Evolutionary conservation across 1,140 invertebrate genomes (phyloP).

Genomic region (Papilio aristodemus): DNA sequence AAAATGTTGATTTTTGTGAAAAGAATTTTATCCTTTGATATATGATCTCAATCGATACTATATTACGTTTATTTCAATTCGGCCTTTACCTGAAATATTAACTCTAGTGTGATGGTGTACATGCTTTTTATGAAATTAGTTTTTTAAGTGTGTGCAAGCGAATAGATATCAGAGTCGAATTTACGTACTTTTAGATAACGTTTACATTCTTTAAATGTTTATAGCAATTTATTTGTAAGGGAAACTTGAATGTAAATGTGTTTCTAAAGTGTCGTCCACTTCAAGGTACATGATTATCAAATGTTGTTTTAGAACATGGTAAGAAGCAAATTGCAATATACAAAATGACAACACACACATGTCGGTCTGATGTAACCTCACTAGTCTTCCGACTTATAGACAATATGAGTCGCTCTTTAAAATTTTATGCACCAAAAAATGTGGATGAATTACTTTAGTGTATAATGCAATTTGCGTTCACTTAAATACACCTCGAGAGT

Average conservation of each 20-base stretch:
- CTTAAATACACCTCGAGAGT: constrained; percentile 45
- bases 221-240: constrained; percentile 38
- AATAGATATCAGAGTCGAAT: constrained; percentile 66
- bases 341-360: background rate
- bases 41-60: constrained; percentile 65
- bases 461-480: constrained; percentile 33
- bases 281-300: constrained; percentile 6
- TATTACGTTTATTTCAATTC: constrained; percentile 47
- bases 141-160: constrained; percentile 43
- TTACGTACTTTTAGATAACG: constrained; percentile 72
- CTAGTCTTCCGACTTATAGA: background rate
- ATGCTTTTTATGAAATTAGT: constrained; percentile 43
- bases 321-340: constrained; percentile 12
- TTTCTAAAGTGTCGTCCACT: constrained; percentile 26
- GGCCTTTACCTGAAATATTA: constrained; percentile 55
- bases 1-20: constrained; percentile 62
- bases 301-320: background rate
- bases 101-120: constrained; percentile 49
- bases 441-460: background rate
- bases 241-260: constrained; percentile 29
- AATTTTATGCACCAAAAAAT: background rate
- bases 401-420: background rate
- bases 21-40: constrained; percentile 64
- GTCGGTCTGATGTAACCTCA: background rate
- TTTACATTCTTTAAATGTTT: constrained; percentile 61